These are phyloP conservation scores for Melanostigma gelatinosum DNA, from an alignment of 2,113 vertebrate species.

Conservation along the genomic window DNA sequence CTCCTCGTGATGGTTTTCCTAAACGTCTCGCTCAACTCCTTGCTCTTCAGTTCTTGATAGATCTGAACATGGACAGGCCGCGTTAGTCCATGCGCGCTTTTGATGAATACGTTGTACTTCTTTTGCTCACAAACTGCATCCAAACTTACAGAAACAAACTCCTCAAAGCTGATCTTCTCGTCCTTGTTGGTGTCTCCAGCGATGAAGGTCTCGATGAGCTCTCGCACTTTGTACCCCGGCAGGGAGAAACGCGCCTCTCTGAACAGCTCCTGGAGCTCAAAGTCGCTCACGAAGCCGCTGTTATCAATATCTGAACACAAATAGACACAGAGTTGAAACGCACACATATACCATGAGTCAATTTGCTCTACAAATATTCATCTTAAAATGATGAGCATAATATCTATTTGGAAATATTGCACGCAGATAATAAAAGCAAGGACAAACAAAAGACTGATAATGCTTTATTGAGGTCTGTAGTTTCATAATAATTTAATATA, in stretches of 20 bases:
- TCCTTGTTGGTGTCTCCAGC: constrained; percentile 93
- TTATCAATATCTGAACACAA: constrained; percentile 90
- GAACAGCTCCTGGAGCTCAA: constrained; percentile 97
- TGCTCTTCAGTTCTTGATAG: constrained; percentile 95
- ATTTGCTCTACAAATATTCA: constrained; percentile 16
- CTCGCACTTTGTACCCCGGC: constrained; percentile 94
- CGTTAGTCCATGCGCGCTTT: background rate
- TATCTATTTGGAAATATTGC: background rate
- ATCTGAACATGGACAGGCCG: constrained; percentile 80
- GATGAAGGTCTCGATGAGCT: constrained; percentile 92
- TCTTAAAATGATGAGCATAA: background rate
- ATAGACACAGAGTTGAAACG: background rate
- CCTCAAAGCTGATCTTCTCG: constrained; percentile 95
- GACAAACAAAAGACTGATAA: background rate
- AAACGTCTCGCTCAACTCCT: constrained; percentile 93
- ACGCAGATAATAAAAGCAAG: background rate
- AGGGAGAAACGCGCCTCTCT: constrained; percentile 93
- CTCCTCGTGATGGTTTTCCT: constrained; percentile 89
- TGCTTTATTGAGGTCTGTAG: background rate
- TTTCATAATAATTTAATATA: background rate
- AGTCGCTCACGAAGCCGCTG: constrained; percentile 95
- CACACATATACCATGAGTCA: background rate
- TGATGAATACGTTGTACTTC: accelerated
- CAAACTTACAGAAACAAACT: constrained; percentile 93
- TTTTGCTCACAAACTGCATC: background rate